Evolutionary conservation across 2,888 invertebrate species (phyloP).

Genomic region (Stenodera caucasica): DNA sequence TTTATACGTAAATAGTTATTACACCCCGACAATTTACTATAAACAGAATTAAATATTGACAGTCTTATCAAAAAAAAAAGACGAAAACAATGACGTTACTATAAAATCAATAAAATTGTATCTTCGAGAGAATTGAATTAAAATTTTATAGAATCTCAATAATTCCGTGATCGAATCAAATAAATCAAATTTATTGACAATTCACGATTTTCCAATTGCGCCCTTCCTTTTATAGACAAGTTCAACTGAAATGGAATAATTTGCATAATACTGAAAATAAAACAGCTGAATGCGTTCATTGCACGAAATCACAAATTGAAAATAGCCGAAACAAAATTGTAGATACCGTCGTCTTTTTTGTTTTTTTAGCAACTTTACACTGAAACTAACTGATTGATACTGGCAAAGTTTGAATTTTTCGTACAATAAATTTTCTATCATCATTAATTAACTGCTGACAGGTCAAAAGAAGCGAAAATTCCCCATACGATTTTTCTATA

Average conservation of each 20-base stretch:
- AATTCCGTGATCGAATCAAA: slow-evolving; percentile 11
- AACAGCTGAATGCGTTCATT: slow-evolving; percentile 15
- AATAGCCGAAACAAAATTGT: slow-evolving; percentile 10
- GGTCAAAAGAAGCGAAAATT: slow-evolving; percentile 17
- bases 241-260: slow-evolving; percentile 20
- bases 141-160: not conserved
- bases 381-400: slow-evolving; percentile 13
- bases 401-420: slow-evolving; percentile 9
- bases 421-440: not conserved
- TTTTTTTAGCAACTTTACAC: slow-evolving; percentile 13
- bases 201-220: slow-evolving; percentile 4
- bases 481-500: not conserved
- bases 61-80: not conserved
- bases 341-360: too few species aligned
- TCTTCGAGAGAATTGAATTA: not conserved
- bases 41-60: not conserved
- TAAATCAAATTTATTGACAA: slow-evolving; percentile 16
- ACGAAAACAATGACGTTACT: not conserved
- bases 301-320: slow-evolving; percentile 15
- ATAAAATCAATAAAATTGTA: not conserved
- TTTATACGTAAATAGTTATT: too few species aligned
- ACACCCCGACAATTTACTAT: not conserved
- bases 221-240: not conserved
- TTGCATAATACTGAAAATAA: slow-evolving; percentile 18
- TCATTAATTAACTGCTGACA: slow-evolving; percentile 21